Percentiles rank a stretch among this genome's conserved stretches.
phyloP scores from a whole-genome alignment of 2,888 invertebrate genomes.

The Arctia plantaginis region DNA sequence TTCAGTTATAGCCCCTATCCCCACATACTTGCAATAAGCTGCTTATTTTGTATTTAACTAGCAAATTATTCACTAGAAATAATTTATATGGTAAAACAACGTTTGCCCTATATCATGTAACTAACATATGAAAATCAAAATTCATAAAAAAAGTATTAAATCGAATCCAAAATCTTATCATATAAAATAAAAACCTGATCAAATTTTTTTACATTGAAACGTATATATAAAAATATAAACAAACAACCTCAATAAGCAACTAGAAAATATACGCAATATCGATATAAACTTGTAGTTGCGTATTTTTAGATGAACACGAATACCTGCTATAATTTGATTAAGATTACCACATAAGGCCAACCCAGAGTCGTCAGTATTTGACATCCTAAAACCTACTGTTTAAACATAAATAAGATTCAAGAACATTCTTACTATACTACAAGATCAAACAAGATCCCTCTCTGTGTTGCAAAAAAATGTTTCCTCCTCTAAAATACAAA shows the following conservation, averaged over 20 bases:
- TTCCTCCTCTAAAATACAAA: conserved; percentile 62
- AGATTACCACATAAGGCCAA: neutral
- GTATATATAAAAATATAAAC: neutral
- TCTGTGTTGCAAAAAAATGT: conserved; percentile 53
- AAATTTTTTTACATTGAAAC: neutral
- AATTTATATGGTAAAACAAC: no score
- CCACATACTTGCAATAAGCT: no score
- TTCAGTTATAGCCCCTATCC: no score
- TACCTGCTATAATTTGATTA: neutral
- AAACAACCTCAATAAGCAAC: neutral
- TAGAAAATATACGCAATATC: neutral
- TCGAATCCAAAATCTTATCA: no score
- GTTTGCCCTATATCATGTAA: no score
- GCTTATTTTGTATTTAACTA: no score
- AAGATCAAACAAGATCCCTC: conserved; percentile 50
- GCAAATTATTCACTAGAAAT: no score
- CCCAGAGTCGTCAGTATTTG: neutral
- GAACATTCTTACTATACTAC: conserved; percentile 21
- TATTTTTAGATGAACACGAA: neutral
- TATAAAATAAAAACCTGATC: no score
- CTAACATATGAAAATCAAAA: no score
- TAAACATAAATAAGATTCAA: conserved; percentile 33
- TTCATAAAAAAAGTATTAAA: no score
- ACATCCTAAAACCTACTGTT: conserved; percentile 19
- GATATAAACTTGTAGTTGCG: neutral